A percentile compares a stretch with the other conserved stretches of the same genome.
phyloP scores from a whole-genome alignment of 1,140 invertebrate genomes.

The Drosophila navojoa region DNA sequence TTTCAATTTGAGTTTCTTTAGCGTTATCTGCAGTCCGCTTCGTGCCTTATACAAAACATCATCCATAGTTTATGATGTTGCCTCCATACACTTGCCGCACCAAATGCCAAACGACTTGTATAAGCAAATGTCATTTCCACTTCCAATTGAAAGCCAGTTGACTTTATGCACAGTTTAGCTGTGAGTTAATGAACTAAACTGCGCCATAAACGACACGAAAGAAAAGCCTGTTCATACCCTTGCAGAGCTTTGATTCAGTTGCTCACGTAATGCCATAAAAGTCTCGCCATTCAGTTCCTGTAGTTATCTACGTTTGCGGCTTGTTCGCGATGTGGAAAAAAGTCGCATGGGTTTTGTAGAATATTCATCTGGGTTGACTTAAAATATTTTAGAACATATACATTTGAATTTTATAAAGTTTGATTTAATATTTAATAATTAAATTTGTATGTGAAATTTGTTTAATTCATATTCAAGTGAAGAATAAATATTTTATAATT shows the following conservation, averaged over 20 bases:
- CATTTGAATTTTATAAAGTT: too few species aligned
- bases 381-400: too few species aligned
- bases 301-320: not conserved
- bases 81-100: slow-evolving; percentile 16
- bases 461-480: too few species aligned
- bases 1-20: slow-evolving; percentile 26
- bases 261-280: slow-evolving; percentile 4
- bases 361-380: too few species aligned
- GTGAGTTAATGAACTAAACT: slow-evolving; percentile 1
- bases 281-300: not conserved
- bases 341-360: too few species aligned
- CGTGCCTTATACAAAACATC: slow-evolving; percentile 16
- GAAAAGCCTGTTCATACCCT: not conserved
- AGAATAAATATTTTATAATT: too few species aligned
- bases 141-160: slow-evolving; percentile 26
- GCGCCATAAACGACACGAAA: not conserved
- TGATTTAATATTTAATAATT: too few species aligned
- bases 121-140: slow-evolving; percentile 15
- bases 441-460: too few species aligned
- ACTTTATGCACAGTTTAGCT: slow-evolving; percentile 11
- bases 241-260: not conserved
- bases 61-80: slow-evolving; percentile 9
- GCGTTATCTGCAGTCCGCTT: slow-evolving; percentile 12
- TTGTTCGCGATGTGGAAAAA: not conserved
- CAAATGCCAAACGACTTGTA: slow-evolving; percentile 6